A percentile compares a stretch with the other conserved stretches of the same genome.
phyloP scores from a whole-genome alignment of 92 coral and sea anemone species.

The Paramuricea clavata region DNA sequence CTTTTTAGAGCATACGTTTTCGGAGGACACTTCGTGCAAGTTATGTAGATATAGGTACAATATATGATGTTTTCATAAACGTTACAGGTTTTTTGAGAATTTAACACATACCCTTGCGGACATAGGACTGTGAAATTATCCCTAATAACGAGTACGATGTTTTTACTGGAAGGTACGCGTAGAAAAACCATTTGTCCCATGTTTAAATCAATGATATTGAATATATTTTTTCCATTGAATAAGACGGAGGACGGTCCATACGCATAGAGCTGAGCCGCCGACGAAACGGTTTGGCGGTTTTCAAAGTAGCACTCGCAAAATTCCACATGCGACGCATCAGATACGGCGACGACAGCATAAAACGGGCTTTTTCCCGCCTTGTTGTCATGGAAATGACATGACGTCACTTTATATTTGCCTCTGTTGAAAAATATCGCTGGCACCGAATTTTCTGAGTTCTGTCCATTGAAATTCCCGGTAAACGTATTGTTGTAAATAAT shows the following conservation, averaged over 20 bases:
- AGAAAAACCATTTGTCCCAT: not conserved
- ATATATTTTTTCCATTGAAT: not conserved
- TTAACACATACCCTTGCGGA: conserved; percentile 13
- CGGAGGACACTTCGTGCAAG: conserved; percentile 23
- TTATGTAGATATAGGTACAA: not conserved
- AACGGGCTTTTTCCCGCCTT: conserved; percentile 1
- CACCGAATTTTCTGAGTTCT: not conserved
- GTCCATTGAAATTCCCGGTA: not conserved
- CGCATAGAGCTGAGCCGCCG: conserved; percentile 5
- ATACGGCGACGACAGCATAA: not conserved
- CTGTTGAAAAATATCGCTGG: not conserved
- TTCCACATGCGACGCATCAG: not conserved
- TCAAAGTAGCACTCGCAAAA: conserved; percentile 17
- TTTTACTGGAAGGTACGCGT: not conserved
- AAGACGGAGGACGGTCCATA: not conserved
- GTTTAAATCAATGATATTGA: not conserved
- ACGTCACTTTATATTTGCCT: not conserved
- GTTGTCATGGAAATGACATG: conserved; percentile 31
- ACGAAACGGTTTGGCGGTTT: conserved; percentile 1
- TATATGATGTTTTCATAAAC: not conserved
- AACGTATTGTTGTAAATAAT: conserved; percentile 23
- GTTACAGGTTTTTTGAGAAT: not conserved
- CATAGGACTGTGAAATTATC: not conserved
- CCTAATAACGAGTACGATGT: not conserved
- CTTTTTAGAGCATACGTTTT: conserved; percentile 7